Evolutionary conservation across 2,113 vertebrate genomes (phyloP).

Genomic region (Xerus inauris): DNA sequence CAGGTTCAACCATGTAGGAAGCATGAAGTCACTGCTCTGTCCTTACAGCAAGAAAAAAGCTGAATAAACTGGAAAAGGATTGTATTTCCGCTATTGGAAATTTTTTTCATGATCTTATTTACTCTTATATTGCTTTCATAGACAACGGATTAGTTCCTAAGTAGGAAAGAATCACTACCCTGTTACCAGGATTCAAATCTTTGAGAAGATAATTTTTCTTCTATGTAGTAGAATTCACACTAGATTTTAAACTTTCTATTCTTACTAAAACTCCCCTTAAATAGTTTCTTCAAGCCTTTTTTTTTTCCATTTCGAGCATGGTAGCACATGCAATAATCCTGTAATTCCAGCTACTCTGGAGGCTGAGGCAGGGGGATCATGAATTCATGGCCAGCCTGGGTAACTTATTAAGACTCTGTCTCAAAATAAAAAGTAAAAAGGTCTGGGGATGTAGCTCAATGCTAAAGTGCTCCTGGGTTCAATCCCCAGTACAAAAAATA

Average conservation of each 20-base stretch:
- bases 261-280: neutral
- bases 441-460: neutral
- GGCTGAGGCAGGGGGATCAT: neutral
- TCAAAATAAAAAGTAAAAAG: neutral
- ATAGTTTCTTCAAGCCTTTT: neutral
- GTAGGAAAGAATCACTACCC: neutral
- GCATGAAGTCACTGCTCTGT: neutral
- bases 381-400: neutral
- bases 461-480: neutral
- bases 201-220: neutral
- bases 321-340: neutral
- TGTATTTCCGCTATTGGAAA: neutral
- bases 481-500: neutral
- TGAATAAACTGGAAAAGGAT: neutral
- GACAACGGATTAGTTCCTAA: neutral
- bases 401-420: neutral
- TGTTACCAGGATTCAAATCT: neutral
- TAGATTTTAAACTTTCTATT: neutral
- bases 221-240: neutral
- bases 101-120: neutral
- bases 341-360: neutral
- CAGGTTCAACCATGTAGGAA: neutral
- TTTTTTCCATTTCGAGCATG: neutral
- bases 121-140: neutral
- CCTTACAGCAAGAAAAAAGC: neutral